Base-by-base conservation (phyloP, 2,797 vertebrate genomes). In the Catamblyrhynchus diadema region DNA sequence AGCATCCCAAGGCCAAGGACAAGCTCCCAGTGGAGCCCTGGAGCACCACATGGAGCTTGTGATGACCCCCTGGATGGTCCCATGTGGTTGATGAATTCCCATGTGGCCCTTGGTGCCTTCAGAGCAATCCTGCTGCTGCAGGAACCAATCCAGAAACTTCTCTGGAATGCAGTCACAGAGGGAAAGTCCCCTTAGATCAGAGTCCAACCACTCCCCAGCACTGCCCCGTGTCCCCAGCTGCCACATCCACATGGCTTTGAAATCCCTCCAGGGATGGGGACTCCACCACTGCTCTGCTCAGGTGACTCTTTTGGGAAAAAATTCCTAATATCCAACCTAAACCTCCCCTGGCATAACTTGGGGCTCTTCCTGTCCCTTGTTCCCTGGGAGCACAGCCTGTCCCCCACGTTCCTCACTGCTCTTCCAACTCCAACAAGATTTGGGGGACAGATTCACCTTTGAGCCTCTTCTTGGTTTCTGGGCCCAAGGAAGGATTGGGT, bases 181-280 rank as follows among this genome's bases (percentile, higher is more conserved):
- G 45, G 21, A 35, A 32, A 53, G 8, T 6, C 4, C 39, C 35
- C 30, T 23, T 2, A 9, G 65, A 8, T 5, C 30, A 32, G 54
- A 51, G 8, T 7, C 18, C 42, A 61, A 1, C 25, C 32, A 6
- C 5, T 16, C 10, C 21, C 44, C 37, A 33, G n/a, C 64, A 3
- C 44, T 37, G 32, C 70, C 14, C 44, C 6, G 0, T 23, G 71
- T 51, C 33, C 72, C 80, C 72, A 45, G 0, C 4, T 39, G 39
- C 39, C 51, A 35, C 57, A 32, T 47, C 25, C 33, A 21, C 13
- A 2, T 0, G 9, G 33, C 9, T 51, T 20, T 59, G 1, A 22
- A 32, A n/a, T 9, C 35, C 9, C 32, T 24, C 3, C 19, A 35
- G 65, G 30, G 8, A 12, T 59, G 72, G 25, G 2, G 3, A 10